A percentile compares a stretch with the other conserved stretches of the same genome.
These are phyloP conservation scores for Idaea biselata DNA, from an alignment of 2,888 invertebrate genomes.

Conservation along the genomic window DNA sequence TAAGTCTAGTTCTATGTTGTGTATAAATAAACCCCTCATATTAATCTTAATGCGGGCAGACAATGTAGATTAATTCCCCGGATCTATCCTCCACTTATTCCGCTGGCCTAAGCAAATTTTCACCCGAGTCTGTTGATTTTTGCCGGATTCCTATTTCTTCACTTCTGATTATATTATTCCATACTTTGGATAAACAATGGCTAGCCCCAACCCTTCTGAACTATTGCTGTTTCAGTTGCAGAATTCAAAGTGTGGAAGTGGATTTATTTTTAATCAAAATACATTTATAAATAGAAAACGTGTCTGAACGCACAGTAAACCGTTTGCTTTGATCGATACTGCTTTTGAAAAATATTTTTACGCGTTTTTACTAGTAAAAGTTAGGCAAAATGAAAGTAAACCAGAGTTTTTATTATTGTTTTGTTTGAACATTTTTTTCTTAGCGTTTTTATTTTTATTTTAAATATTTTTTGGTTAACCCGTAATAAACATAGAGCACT, in stretches of 20 bases:
- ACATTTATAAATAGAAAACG: too few relatives aligned
- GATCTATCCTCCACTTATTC: slow-evolving; percentile 72
- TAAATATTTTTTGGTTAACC: too few relatives aligned
- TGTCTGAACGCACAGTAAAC: too few relatives aligned
- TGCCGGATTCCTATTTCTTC: slow-evolving; percentile 79
- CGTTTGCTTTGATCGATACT: too few relatives aligned
- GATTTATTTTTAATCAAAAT: slow-evolving; percentile 23
- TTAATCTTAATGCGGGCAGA: slow-evolving; percentile 53
- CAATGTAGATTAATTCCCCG: slow-evolving; percentile 51
- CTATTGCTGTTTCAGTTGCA: slow-evolving; percentile 61
- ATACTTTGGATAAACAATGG: slow-evolving; percentile 79
- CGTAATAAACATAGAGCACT: too few relatives aligned
- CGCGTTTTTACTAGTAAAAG: too few relatives aligned
- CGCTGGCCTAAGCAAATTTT: slow-evolving; percentile 81
- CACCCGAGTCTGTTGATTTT: slow-evolving; percentile 75
- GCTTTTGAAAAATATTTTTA: too few relatives aligned
- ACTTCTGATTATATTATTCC: slow-evolving; percentile 80
- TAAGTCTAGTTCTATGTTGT: neutral
- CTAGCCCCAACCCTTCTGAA: slow-evolving; percentile 71
- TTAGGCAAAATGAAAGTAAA: too few relatives aligned
- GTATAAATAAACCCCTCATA: slow-evolving; percentile 27
- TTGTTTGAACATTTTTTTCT: too few relatives aligned
- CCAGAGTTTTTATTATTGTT: too few relatives aligned
- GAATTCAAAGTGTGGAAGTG: slow-evolving; percentile 45
- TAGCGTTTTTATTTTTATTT: too few relatives aligned